Evolutionary conservation across 1,140 invertebrate genomes (phyloP), one percentile per base, ranked within the genome.

Genomic region (Cyrtorhinus lividipennis): DNA sequence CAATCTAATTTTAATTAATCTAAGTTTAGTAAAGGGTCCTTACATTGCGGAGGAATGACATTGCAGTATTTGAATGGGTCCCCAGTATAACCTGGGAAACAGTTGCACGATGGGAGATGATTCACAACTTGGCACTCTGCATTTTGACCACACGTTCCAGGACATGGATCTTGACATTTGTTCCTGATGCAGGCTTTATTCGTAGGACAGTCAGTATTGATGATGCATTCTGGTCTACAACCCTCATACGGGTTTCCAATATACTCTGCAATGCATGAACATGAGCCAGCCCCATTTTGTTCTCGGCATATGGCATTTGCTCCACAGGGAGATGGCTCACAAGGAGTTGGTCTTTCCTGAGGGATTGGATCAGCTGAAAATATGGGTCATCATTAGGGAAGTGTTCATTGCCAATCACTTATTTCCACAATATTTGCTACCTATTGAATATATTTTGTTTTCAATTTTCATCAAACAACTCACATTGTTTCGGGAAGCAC

Each of bases 311-410:
- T 30, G n/a, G 59, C 61, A 27, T 90, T 87, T 0, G 83, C 77
- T 5, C 87, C 88, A 69, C 88, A 91, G 1, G 87, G 87, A 10
- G 83, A 83, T 1, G 86, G 85, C 45, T 79, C 73, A 69, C 88
- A 91, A 0, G 85, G 84, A 67, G 85, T 77, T 87, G 69, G 69
- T 59, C 62, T 69, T 24, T 68, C 68, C 5, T 64, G 62, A 2
- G 63, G 64, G 18, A 66, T 38, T 48, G 68, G 67, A 79, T 20
- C 15, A 62, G 56, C 56, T 62, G 46, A 13, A 62, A 56, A 22
- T 20, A n/a, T n/a, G n/a, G n/a, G n/a, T n/a, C n/a, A n/a, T n/a
- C n/a, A n/a, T n/a, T n/a, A n/a, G n/a, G n/a, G n/a, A n/a, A n/a
- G n/a, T n/a, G n/a, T n/a, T n/a, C n/a, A n/a, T n/a, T n/a, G n/a